phyloP scores from a whole-genome alignment of 2,888 invertebrate species.

The Parnassius apollo region DNA sequence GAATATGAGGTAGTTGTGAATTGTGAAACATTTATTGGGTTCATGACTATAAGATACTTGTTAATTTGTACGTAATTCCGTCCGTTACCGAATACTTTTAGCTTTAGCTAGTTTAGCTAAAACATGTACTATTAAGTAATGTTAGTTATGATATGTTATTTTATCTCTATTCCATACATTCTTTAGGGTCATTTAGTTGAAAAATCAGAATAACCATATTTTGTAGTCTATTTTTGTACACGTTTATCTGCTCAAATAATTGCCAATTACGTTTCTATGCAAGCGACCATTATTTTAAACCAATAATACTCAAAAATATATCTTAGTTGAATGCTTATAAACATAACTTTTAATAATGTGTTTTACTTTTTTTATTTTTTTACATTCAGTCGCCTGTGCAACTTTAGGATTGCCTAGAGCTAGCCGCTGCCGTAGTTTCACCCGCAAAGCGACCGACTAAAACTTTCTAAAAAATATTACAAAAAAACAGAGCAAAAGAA shows the following conservation, averaged over 20 bases:
- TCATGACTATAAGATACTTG: slow-evolving; percentile 66
- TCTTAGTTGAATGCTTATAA: not conserved
- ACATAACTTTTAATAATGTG: slow-evolving; percentile 8
- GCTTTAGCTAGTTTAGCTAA: slow-evolving; percentile 63
- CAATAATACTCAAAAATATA: slow-evolving; percentile 20
- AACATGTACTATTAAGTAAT: slow-evolving; percentile 58
- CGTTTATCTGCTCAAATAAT: slow-evolving; percentile 6
- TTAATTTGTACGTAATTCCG: slow-evolving; percentile 78
- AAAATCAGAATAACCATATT: not conserved
- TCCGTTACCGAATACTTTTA: slow-evolving; percentile 77
- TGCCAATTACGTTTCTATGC: not conserved
- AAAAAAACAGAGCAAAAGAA: slow-evolving; percentile 73
- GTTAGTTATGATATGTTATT: slow-evolving; percentile 51
- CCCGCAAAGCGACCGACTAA: slow-evolving; percentile 69
- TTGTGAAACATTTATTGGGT: slow-evolving; percentile 48
- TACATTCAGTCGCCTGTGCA: slow-evolving; percentile 55
- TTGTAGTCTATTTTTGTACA: slow-evolving; percentile 16
- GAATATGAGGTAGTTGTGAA: slow-evolving; percentile 59
- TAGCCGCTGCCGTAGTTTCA: slow-evolving; percentile 70
- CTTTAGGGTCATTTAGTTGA: slow-evolving; percentile 45
- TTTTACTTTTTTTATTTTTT: too few relatives aligned
- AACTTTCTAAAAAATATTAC: slow-evolving; percentile 78
- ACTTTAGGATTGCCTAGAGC: slow-evolving; percentile 63
- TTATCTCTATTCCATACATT: slow-evolving; percentile 50
- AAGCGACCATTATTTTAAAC: slow-evolving; percentile 16